Conservation (phyloP, 2,888 invertebrate genomes). For the Drosophila buzzatii region DNA sequence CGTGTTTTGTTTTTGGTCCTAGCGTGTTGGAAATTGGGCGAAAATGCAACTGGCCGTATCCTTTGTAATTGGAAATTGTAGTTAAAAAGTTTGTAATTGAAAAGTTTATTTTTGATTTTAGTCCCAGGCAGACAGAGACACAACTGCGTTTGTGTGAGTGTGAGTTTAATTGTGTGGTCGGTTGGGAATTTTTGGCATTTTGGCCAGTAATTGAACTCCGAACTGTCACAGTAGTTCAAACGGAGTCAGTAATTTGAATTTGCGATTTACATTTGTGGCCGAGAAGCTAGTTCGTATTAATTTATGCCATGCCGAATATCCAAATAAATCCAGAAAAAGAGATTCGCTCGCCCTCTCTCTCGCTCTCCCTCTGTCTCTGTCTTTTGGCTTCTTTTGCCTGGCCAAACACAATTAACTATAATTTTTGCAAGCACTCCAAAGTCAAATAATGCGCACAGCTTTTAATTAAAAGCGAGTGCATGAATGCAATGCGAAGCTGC, state of each 20-base stretch:
- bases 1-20: conserved; percentile 4
- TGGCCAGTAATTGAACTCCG: conserved; percentile 67
- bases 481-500: conserved; percentile 31
- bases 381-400: neutral
- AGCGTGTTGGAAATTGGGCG: conserved; percentile 17
- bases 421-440: conserved; percentile 13
- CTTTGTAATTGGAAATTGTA: conserved; percentile 79
- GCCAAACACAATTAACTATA: conserved; percentile 8
- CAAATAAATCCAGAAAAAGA: neutral
- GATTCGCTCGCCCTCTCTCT: neutral
- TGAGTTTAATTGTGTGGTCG: conserved; percentile 19
- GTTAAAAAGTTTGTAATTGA: conserved; percentile 69
- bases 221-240: conserved; percentile 64
- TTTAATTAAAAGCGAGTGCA: conserved; percentile 73
- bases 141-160: conserved; percentile 42
- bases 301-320: conserved; percentile 27
- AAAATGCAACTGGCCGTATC: conserved; percentile 38
- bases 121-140: conserved; percentile 23
- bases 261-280: conserved; percentile 40
- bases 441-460: conserved; percentile 30
- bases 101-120: conserved; percentile 71
- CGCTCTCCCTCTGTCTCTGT: neutral
- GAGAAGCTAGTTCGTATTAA: conserved; percentile 16
- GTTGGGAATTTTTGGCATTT: conserved; percentile 58
- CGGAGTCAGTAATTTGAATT: conserved; percentile 61